Evolutionary conservation across 2,797 vertebrate genomes (phyloP), one percentile per base, ranked within the genome.

Genomic region (Miichthys miiuy): DNA sequence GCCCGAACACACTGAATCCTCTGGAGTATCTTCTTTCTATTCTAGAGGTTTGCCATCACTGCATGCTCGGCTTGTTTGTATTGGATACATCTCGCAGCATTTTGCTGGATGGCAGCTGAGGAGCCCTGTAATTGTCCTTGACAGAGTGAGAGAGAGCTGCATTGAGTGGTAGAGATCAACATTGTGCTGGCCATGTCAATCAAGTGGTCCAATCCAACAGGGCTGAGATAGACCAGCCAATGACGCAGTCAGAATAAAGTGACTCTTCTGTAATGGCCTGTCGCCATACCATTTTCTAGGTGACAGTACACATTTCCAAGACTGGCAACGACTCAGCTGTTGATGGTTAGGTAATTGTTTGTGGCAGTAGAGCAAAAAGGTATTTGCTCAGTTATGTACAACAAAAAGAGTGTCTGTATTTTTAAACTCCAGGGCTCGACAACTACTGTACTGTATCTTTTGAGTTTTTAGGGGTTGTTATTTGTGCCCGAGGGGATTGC

Each of bases 211-310:
- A 23, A 73, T 56, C 63, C 80, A 77, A 71, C 74, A n/a, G 0
- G 57, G 60, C 77, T 46, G 58, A 81, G 71, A 78, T 48, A 54
- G 79, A 88, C 88, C 91, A 82, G 75, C 75, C 66, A 23, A 74
- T 86, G 85, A 88, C 60, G 38, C 83, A 77, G 81, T 72, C 75
- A 55, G 79, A 92, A 89, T 89, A 78, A 89, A 92, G 85, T 70
- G 87, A 84, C 88, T 89, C 84, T 77, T 89, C 88, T 87, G 81
- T 93, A 94, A 94, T 94, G 89, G 87, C 82, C 89, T 91, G 92
- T 94, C 87, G 47, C 84, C 74, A 57, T 20, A 80, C 75, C 56
- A 85, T 90, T 91, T 92, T 92, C 81, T 75, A 85, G 79, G 87
- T 92, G 91, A 93, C 91, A 87, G 80, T 69, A 87, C 73, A 77